These are phyloP conservation scores for Hetaerina titia DNA, from an alignment of 2,888 invertebrate species.

Conservation along the genomic window DNA sequence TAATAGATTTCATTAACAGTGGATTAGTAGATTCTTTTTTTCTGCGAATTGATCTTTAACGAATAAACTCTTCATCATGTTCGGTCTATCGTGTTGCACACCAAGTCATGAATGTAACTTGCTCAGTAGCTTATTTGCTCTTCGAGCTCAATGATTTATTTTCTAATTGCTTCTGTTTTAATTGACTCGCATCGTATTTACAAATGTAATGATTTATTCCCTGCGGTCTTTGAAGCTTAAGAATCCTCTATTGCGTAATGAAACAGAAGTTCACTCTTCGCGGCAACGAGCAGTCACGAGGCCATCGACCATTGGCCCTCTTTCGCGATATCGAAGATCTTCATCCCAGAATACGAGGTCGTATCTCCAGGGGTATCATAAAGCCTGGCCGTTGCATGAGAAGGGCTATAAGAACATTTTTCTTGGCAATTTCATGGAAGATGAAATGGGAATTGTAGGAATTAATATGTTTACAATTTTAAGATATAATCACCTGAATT, in stretches of 20 bases:
- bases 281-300: neutral
- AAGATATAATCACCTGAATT: neutral
- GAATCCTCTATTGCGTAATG: neutral
- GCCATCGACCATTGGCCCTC: neutral
- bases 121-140: neutral
- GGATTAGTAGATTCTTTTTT: too few species aligned
- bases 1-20: too few species aligned
- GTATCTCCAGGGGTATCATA: neutral
- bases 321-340: constrained; percentile 8
- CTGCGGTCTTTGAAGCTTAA: neutral
- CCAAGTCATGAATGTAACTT: neutral
- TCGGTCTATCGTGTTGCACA: neutral
- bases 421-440: neutral
- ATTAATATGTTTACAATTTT: neutral
- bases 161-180: neutral
- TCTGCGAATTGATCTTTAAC: neutral
- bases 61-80: neutral
- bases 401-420: neutral
- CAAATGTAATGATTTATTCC: neutral
- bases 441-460: neutral
- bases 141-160: neutral
- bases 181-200: neutral
- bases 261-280: neutral
- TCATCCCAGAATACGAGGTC: neutral
- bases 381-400: neutral